Conservation (phyloP, 2,113 vertebrate species). For the Aix galericulata region DNA sequence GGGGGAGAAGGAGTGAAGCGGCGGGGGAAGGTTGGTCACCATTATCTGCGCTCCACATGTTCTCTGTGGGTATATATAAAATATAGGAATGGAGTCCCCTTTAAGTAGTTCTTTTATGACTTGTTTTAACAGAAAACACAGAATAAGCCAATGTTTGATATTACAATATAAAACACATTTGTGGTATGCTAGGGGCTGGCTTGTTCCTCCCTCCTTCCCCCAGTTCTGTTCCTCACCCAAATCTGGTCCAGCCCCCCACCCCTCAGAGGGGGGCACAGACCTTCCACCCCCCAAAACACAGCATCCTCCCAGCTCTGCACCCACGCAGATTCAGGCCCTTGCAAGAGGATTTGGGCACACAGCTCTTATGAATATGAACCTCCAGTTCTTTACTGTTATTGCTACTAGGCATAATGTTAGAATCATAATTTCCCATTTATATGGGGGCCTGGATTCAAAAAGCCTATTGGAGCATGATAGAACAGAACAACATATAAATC, state of each 20-base stretch:
- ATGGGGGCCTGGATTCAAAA: background rate
- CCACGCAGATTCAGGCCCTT: background rate
- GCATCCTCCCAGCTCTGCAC: background rate
- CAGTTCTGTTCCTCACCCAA: background rate
- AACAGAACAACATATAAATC: conserved; percentile 22
- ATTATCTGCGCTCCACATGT: conserved; percentile 77
- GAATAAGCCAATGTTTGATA: conserved; percentile 67
- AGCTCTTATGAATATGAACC: background rate
- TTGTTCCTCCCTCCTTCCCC: conserved; percentile 47
- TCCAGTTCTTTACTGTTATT: background rate
- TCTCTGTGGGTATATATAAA: conserved; percentile 71
- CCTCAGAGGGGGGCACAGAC: background rate
- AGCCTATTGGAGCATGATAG: background rate
- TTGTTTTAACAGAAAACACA: conserved; percentile 66
- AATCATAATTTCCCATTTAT: conserved; percentile 37
- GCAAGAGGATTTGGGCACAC: background rate
- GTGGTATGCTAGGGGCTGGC: conserved; percentile 57
- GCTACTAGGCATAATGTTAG: conserved; percentile 22
- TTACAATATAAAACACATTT: conserved; percentile 71
- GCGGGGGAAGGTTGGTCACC: conserved; percentile 46
- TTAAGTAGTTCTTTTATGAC: conserved; percentile 71
- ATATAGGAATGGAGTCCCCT: conserved; percentile 57
- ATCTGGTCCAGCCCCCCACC: background rate
- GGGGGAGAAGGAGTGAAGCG: background rate
- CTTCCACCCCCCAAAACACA: background rate